Base-by-base conservation (phyloP, 2,797 vertebrate species). In the Peromyscus aztecus region DNA sequence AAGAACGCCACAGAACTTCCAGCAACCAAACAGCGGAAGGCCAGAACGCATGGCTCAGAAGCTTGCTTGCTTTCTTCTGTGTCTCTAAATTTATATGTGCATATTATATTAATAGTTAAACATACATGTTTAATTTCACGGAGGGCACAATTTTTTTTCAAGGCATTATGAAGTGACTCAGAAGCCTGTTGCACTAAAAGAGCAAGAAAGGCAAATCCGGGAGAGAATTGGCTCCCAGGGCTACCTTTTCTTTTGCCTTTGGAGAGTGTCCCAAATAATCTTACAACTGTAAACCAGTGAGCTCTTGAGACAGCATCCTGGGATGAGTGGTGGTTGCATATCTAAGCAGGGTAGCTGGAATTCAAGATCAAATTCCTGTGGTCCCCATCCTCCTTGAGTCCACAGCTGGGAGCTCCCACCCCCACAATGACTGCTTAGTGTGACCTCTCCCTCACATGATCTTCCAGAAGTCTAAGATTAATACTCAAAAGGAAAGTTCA, bases 261-360 rank as follows among this genome's bases (percentile, higher is more conserved):
- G 19, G 65, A 93, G 37, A 95, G n/a, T 84, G 43, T 37, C 43
- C 84, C 57, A 73, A 88, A 40, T 85, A 73, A 40, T 59, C 34
- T 67, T 55, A 61, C n/a, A 88, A 69, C 10, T 93, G 1, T 81
- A 80, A 84, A 29, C 75, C 83, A 82, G 29, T 61, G 65, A 95
- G 82, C 21, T 82, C 77, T 83, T 73, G 43, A 59, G n/a, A 84
- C 5, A 76, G 52, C 90, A 55, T 86, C 52, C 55, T 24, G 61
- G 37, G 76, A 75, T 27, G 65, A 23, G 0, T 71, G 52, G 37
- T 84, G n/a, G 23, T 61, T 91, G 71, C 21, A 27, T 90, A 93
- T 85, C 65, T 92, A n/a, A 95, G 27, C 52, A 57, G 31, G 9
- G n/a, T 55, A 86, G 34, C 57, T 87, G 82, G 78, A 94, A 80